phyloP scores from a whole-genome alignment of 2,113 vertebrate species.

The Amblyornis subalaris region DNA sequence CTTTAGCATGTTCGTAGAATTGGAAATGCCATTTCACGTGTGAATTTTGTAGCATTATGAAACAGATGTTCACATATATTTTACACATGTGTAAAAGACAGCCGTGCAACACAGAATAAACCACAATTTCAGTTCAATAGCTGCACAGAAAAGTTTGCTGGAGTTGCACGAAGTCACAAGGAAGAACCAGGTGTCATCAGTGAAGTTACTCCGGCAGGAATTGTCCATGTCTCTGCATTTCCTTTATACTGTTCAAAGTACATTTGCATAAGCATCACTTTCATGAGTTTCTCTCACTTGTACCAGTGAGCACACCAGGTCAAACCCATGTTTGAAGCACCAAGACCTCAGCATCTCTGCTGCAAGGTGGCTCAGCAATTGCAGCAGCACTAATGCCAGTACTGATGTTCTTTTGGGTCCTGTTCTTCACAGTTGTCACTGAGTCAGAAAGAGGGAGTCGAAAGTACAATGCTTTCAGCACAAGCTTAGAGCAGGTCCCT shows the following conservation, averaged over 20 bases:
- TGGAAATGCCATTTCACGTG: background rate
- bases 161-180: background rate
- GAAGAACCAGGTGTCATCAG: background rate
- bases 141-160: background rate
- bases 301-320: too few relatives aligned
- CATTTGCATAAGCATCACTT: background rate
- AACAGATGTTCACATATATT: background rate
- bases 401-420: background rate
- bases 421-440: background rate
- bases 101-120: background rate
- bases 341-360: background rate
- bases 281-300: background rate
- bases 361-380: background rate
- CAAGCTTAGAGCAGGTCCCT: background rate
- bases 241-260: background rate
- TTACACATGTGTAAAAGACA: background rate
- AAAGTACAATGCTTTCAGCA: rapidly evolving
- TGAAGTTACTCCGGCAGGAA: background rate
- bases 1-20: background rate
- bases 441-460: background rate
- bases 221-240: background rate
- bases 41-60: background rate
- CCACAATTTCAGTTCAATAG: background rate
- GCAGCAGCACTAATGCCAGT: background rate
- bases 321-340: background rate